Conservation (phyloP, 2,888 invertebrate species). For the Tortrix viridana region DNA sequence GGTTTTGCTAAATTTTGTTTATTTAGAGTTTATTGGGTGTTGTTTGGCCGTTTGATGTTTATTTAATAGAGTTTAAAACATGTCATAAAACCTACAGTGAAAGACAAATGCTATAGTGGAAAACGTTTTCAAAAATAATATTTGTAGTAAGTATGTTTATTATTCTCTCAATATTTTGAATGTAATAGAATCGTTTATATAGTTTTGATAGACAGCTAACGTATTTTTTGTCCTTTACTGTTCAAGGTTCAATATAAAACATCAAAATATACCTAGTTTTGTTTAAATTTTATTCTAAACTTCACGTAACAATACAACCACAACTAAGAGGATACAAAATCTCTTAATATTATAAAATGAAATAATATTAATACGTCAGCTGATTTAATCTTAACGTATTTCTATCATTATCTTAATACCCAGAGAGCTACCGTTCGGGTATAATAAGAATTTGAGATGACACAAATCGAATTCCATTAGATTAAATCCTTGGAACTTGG, state of each 20-base stretch:
- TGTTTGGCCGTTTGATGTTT: conserved; percentile 1
- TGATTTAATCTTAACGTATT: conserved; percentile 34
- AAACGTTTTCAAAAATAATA: no score
- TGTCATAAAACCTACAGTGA: background rate
- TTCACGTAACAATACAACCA: no score
- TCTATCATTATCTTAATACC: conserved; percentile 57
- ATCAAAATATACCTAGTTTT: background rate
- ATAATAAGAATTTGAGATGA: conserved; percentile 42
- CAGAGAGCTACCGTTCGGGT: conserved; percentile 55
- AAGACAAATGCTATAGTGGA: no score
- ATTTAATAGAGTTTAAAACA: background rate
- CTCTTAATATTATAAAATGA: conserved; percentile 8
- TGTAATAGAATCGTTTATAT: no score
- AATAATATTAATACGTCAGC: conserved; percentile 34
- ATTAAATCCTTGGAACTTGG: conserved; percentile 21
- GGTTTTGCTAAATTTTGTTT: conserved; percentile 5
- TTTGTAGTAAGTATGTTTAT: no score
- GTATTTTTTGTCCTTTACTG: no score
- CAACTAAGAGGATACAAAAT: background rate
- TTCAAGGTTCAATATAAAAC: no score
- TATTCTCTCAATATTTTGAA: no score
- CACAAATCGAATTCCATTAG: conserved; percentile 50
- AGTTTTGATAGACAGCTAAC: no score
- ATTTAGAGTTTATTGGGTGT: background rate
- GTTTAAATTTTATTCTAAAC: no score